phyloP scores from a whole-genome alignment of 2,888 invertebrate genomes.

The Fragum sueziense region DNA sequence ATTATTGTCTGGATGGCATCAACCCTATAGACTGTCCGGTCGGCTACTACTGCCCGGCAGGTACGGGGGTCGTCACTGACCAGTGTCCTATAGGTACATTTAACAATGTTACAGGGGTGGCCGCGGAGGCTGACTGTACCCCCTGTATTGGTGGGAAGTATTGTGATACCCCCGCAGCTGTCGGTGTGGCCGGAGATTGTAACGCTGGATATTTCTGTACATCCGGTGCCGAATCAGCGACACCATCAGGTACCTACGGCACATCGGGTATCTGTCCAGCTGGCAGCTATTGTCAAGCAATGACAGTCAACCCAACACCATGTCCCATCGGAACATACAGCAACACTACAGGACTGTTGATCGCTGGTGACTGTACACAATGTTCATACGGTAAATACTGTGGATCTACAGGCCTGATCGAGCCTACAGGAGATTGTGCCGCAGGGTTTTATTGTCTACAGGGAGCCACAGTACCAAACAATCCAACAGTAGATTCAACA shows the following conservation, averaged over 20 bases:
- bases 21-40: conserved; percentile 74
- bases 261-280: conserved; percentile 77
- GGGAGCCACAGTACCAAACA: conserved; percentile 70
- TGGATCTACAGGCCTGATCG: conserved; percentile 71
- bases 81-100: conserved; percentile 79
- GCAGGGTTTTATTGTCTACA: conserved; percentile 76
- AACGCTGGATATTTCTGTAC: conserved; percentile 75
- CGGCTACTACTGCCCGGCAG: conserved; percentile 79
- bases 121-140: conserved; percentile 74
- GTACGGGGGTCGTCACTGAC: conserved; percentile 77
- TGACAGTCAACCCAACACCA: conserved; percentile 69
- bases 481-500: conserved; percentile 73
- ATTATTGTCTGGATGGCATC: conserved; percentile 73
- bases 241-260: conserved; percentile 72
- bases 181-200: conserved; percentile 71
- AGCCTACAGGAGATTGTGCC: conserved; percentile 75
- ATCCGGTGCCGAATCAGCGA: conserved; percentile 71
- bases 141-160: conserved; percentile 78
- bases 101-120: conserved; percentile 70
- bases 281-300: conserved; percentile 75
- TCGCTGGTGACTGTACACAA: conserved; percentile 59
- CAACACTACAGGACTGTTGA: conserved; percentile 73
- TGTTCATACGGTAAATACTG: conserved; percentile 76
- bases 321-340: conserved; percentile 77
- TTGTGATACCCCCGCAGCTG: conserved; percentile 72